Conservation (phyloP, 2,113 vertebrate species). For the Lepus europaeus region DNA sequence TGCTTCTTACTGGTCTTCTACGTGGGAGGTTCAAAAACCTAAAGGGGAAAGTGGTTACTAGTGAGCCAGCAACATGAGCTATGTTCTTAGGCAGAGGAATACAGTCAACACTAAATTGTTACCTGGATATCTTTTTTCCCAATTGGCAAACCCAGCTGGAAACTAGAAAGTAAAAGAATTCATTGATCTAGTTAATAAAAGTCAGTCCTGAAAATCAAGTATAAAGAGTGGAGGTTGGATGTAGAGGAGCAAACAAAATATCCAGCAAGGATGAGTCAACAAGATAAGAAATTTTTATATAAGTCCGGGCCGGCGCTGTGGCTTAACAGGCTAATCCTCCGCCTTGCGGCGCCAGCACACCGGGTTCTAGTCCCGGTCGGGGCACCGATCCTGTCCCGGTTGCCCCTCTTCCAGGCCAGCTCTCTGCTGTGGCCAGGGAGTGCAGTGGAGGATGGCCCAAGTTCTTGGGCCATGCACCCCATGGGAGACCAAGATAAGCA, state of each 20-base stretch:
- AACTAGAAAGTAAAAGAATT: background rate
- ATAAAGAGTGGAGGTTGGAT: background rate
- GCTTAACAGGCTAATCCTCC: too few species aligned
- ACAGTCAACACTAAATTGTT: background rate
- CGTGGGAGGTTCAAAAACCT: background rate
- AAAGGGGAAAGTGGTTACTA: background rate
- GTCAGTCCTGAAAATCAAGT: background rate
- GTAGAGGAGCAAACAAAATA: background rate
- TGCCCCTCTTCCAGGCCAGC: too few species aligned
- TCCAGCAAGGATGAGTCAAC: background rate
- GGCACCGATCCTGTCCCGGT: too few species aligned
- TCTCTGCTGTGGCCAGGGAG: too few species aligned
- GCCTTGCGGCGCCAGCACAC: too few species aligned
- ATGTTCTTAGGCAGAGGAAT: background rate
- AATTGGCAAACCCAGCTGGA: background rate
- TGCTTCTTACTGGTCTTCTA: background rate
- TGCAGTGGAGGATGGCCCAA: too few species aligned
- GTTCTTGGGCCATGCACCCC: too few species aligned
- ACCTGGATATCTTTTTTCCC: background rate
- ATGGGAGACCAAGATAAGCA: too few species aligned
- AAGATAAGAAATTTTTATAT: background rate
- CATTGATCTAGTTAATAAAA: background rate
- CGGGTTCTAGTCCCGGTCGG: too few species aligned
- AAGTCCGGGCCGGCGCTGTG: background rate
- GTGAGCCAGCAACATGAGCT: background rate